A percentile compares a stretch with the other conserved stretches of the same genome.
phyloP scores from a whole-genome alignment of 2,888 invertebrate genomes.

The Calameuta idolon region DNA sequence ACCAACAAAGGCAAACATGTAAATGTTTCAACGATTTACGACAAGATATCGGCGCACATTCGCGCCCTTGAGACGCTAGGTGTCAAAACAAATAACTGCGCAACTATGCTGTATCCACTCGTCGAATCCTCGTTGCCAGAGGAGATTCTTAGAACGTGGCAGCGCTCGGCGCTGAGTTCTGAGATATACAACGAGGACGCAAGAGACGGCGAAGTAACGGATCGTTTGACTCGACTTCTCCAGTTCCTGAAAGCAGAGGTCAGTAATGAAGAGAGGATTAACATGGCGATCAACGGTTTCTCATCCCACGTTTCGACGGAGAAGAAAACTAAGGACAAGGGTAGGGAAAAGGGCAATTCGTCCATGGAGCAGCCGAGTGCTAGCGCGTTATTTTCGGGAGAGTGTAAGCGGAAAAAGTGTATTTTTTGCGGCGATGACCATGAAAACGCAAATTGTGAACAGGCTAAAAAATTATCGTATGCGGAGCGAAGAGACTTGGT shows the following conservation, averaged over 20 bases:
- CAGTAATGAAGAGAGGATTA: conserved; percentile 32
- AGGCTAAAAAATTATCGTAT: conserved; percentile 30
- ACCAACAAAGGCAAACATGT: conserved; percentile 17
- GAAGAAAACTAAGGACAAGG: conserved; percentile 6
- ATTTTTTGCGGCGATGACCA: conserved; percentile 43
- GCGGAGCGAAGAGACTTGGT: conserved; percentile 26
- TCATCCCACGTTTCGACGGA: neutral
- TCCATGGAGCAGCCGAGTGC: conserved; percentile 26
- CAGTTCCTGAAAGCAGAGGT: conserved; percentile 34
- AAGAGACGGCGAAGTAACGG: conserved; percentile 14
- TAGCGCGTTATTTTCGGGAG: conserved; percentile 27
- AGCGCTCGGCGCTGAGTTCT: conserved; percentile 15
- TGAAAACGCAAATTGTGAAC: conserved; percentile 33
- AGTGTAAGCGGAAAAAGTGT: conserved; percentile 29
- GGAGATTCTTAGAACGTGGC: conserved; percentile 42
- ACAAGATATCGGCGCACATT: conserved; percentile 38
- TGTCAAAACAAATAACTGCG: conserved; percentile 37
- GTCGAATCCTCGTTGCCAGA: conserved; percentile 49
- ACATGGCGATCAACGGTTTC: conserved; percentile 28
- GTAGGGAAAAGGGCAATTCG: conserved; percentile 5
- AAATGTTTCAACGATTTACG: conserved; percentile 28
- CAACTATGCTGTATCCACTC: conserved; percentile 48
- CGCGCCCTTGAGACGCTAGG: conserved; percentile 38
- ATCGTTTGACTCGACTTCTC: conserved; percentile 25
- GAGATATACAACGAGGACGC: conserved; percentile 8